phyloP scores from a whole-genome alignment of 2,888 invertebrate genomes.

The Chelonus formosanus region DNA sequence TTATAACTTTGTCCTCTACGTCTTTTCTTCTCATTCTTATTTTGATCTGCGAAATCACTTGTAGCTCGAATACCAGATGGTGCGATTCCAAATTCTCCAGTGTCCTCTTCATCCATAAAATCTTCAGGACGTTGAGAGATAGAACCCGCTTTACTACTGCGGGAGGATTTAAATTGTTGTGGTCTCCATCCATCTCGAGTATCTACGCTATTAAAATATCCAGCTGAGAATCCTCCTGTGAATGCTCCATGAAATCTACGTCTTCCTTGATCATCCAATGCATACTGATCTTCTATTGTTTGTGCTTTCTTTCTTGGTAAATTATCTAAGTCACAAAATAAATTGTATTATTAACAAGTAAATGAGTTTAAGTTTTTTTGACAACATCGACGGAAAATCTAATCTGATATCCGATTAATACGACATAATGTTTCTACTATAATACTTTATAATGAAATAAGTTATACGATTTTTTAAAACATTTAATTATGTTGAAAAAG shows the following conservation, averaged over 20 bases:
- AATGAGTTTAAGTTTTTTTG: constrained; percentile 2
- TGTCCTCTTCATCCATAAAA: constrained; percentile 98
- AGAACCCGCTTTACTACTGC: constrained; percentile 73
- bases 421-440: no score
- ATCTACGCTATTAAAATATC: constrained; percentile 96
- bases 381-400: constrained; percentile 7
- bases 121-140: constrained; percentile 81
- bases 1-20: constrained; percentile 58
- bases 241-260: constrained; percentile 98
- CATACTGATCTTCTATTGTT: constrained; percentile 85
- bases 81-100: constrained; percentile 94
- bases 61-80: constrained; percentile 85
- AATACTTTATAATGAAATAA: no score
- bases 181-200: constrained; percentile 96
- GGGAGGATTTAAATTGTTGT: constrained; percentile 87
- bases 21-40: constrained; percentile 56
- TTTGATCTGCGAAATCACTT: constrained; percentile 73
- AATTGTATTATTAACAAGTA: constrained; percentile 43
- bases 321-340: constrained; percentile 70
- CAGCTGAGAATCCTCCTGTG: constrained; percentile 98
- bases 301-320: constrained; percentile 83
- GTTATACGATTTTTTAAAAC: no score
- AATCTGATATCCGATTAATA: no score
- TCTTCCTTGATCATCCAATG: constrained; percentile 87
- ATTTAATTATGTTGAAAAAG: no score